Conservation (phyloP, 2,888 invertebrate genomes). For the Ectropis crepuscularia region DNA sequence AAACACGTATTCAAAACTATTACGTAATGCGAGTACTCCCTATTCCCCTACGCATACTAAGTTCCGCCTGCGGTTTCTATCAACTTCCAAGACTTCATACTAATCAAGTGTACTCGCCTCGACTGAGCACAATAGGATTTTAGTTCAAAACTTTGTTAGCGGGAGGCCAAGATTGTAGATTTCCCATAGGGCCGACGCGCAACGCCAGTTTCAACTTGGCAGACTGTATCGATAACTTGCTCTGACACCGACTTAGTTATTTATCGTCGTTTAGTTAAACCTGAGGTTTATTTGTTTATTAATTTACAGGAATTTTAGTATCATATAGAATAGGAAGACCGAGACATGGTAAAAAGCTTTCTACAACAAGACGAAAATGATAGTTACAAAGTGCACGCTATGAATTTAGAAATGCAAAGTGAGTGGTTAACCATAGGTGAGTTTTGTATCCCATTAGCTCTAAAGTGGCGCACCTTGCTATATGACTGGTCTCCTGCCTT, state of each 20-base stretch:
- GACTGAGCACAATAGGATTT: conserved; percentile 80
- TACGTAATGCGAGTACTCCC: not conserved
- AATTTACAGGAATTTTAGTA: conserved; percentile 18
- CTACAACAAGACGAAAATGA: too few relatives aligned
- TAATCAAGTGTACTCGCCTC: conserved; percentile 74
- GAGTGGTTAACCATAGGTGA: too few relatives aligned
- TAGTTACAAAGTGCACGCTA: too few relatives aligned
- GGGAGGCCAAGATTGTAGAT: conserved; percentile 81
- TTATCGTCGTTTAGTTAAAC: conserved; percentile 51
- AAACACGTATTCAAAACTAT: not conserved
- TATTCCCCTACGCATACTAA: conserved; percentile 6
- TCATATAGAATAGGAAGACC: too few relatives aligned
- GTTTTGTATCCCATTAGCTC: too few relatives aligned
- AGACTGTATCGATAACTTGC: conserved; percentile 79
- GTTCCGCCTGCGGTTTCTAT: conserved; percentile 44
- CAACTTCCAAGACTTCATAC: conserved; percentile 54
- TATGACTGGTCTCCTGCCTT: too few relatives aligned
- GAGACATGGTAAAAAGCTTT: too few relatives aligned
- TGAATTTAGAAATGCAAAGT: too few relatives aligned
- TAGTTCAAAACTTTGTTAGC: conserved; percentile 83
- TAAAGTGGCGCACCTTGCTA: too few relatives aligned
- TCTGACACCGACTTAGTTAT: conserved; percentile 65
- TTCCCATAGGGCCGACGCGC: conserved; percentile 77
- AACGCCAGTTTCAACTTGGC: conserved; percentile 78
- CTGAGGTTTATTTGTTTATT: conserved; percentile 11